Evolutionary conservation across 2,888 invertebrate species (phyloP).

Genomic region (Allolobophora icterica): DNA sequence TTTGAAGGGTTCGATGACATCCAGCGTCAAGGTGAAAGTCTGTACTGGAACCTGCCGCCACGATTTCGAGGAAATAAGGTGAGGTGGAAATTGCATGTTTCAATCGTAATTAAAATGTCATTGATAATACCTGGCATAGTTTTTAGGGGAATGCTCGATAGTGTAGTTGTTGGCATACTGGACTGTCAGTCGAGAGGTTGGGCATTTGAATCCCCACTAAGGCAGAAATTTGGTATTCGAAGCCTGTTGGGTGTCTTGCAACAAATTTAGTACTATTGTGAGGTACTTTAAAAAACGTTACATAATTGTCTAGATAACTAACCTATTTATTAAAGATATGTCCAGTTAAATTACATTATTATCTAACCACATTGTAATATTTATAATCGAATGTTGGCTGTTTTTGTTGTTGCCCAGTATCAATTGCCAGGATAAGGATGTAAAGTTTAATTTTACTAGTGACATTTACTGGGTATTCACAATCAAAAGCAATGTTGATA

Average conservation of each 20-base stretch:
- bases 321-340: too few species aligned
- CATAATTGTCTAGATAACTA: not conserved
- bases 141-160: not conserved
- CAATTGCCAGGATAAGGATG: too few species aligned
- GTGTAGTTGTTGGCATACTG: too few species aligned
- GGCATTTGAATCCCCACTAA: too few species aligned
- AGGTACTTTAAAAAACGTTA: not conserved
- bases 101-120: not conserved
- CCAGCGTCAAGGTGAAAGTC: conserved; percentile 58
- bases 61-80: conserved; percentile 61
- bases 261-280: too few species aligned
- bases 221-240: too few species aligned
- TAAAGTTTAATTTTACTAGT: not conserved
- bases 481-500: not conserved
- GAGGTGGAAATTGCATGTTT: not conserved
- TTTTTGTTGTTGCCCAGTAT: not conserved
- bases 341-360: not conserved
- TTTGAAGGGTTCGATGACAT: conserved; percentile 59
- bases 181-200: too few species aligned
- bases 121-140: not conserved
- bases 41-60: conserved; percentile 59
- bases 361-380: not conserved
- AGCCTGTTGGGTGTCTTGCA: too few species aligned
- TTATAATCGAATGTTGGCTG: not conserved
- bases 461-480: not conserved